Base-by-base conservation (phyloP, 2,797 vertebrate genomes). In the Megalops cyprinoides region DNA sequence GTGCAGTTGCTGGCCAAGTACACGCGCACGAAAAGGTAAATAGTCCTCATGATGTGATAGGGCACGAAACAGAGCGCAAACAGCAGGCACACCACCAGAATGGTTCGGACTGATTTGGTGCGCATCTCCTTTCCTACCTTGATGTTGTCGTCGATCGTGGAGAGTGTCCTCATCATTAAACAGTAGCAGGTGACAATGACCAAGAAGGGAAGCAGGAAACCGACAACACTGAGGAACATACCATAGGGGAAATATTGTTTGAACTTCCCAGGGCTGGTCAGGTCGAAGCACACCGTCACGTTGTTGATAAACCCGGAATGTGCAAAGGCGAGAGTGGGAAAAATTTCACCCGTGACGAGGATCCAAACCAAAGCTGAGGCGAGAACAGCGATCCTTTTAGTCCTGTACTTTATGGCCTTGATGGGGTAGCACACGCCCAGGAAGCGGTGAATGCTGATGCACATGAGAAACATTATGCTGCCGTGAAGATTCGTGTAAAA, bases 401-500 rank as follows among this genome's bases (percentile, higher is more conserved):
- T 92, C 46, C 87, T 79, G 80, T 88, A 87, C 34, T 86, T 83
- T 80, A 90, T 84, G 0, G 88, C 86, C 1, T 73, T 51, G 31
- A 94, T 82, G 0, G 92, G 92, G 82, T 90, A 91, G 81, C 94
- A 90, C 77, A 93, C 88, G 0, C 90, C 89, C 7, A 94, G 77
- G 84, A 92, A 93, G 1, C 87, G 87, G 82, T 94, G 89, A 37
- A 89, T 25, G 0, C 92, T 91, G 86, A 91, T 89, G 86, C 89
- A 90, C 51, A 88, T 85, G 9, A 95, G 87, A 6, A 95, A 89
- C 85, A 93, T 83, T 83, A 91, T 84, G 86, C 92, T 90, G 55
- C 93, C 67, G 5, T 93, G 90, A 9, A 93, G 87, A 87, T 91
- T 94, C 53, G 84, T 1, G 0, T 91, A 88, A 44, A 93, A 91